A percentile compares a stretch with the other conserved stretches of the same genome.
Conservation (phyloP, 2,888 invertebrate species). For the Netelia fuscicornis region DNA sequence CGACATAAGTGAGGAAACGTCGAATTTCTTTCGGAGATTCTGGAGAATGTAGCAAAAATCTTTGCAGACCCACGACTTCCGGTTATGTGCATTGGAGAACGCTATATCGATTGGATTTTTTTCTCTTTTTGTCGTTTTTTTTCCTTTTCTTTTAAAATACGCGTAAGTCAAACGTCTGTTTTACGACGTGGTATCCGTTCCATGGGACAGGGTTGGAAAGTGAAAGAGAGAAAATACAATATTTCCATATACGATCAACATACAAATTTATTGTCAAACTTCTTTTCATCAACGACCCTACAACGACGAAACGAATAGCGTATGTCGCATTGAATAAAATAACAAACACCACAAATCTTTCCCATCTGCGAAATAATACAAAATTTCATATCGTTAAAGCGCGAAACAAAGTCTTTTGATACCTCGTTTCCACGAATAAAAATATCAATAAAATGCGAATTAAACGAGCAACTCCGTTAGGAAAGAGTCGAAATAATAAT, state of each 20-base stretch:
- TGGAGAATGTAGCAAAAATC: background rate
- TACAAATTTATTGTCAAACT: no score
- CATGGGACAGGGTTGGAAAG: background rate
- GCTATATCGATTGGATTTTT: conserved; percentile 16
- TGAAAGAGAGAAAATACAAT: background rate
- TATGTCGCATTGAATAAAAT: no score
- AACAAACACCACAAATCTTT: no score
- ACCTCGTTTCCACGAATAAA: no score
- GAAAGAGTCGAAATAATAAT: no score
- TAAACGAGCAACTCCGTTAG: no score
- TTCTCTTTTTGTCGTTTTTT: background rate
- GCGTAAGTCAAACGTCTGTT: background rate
- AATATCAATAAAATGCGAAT: no score
- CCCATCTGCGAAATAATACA: no score
- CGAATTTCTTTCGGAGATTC: background rate
- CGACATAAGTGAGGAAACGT: background rate
- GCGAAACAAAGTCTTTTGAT: no score
- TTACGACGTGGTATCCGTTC: background rate
- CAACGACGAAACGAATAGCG: no score
- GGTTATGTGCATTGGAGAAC: conserved; percentile 22
- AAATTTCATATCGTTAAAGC: no score
- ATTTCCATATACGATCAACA: background rate
- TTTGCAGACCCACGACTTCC: conserved; percentile 13
- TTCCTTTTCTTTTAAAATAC: background rate
- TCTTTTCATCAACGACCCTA: no score